Evolutionary conservation across 2,888 invertebrate species (phyloP).

Genomic region (Hemithea aestivaria): DNA sequence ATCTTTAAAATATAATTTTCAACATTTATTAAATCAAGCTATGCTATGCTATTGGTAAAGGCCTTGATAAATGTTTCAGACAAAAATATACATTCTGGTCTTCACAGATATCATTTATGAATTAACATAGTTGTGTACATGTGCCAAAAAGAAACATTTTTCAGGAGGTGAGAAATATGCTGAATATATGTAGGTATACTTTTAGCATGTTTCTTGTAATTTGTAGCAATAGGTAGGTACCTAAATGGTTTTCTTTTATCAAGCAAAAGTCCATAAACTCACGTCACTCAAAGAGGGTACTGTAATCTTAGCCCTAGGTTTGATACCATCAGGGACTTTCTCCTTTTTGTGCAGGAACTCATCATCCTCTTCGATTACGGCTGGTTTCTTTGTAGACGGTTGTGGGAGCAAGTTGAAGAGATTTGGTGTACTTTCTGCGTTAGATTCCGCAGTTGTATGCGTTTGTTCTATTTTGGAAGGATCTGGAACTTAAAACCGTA

Average conservation of each 20-base stretch:
- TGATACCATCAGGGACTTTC: slow-evolving; percentile 42
- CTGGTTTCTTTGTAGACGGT: slow-evolving; percentile 56
- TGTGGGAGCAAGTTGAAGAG: slow-evolving; percentile 70
- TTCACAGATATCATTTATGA: too few relatives aligned
- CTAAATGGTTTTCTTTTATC: too few relatives aligned
- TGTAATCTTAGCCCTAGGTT: slow-evolving; percentile 81
- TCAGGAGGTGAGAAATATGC: too few relatives aligned
- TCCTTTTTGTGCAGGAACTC: slow-evolving; percentile 81
- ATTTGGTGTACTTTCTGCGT: slow-evolving; percentile 27
- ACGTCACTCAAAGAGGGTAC: slow-evolving; percentile 84
- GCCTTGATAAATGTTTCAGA: slow-evolving; percentile 6
- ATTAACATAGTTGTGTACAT: too few relatives aligned
- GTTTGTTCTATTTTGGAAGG: slow-evolving; percentile 1
- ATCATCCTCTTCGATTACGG: slow-evolving; percentile 79
- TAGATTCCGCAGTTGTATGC: slow-evolving; percentile 1
- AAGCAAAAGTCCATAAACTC: slow-evolving; percentile 26
- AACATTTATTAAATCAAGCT: too few relatives aligned
- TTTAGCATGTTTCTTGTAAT: too few relatives aligned
- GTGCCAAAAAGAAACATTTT: too few relatives aligned
- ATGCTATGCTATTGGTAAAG: too few relatives aligned
- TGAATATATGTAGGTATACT: too few relatives aligned
- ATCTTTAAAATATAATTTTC: too few relatives aligned
- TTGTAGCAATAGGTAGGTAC: too few relatives aligned
- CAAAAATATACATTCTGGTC: too few relatives aligned
- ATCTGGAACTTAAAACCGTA: slow-evolving; percentile 22